Base-by-base conservation (phyloP, 2,888 invertebrate genomes). In the Apotomis capreana region DNA sequence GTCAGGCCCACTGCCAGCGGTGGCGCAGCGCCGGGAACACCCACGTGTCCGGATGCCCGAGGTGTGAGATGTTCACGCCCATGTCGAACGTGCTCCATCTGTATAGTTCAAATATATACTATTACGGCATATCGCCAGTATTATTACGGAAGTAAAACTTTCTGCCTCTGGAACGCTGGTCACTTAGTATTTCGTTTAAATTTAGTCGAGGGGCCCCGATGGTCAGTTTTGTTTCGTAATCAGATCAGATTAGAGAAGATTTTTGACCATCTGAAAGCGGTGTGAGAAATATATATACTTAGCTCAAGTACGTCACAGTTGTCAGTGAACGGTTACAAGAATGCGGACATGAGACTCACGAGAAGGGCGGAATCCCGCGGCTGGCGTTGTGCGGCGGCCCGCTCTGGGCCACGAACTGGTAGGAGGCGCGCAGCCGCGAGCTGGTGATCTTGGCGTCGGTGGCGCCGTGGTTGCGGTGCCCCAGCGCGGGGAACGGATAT, bases 1-100 rank as follows among this genome's bases (percentile, higher is more conserved):
- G 1, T 76, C 82, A 90, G 54, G 74, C 81, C 92, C 92, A 92
- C 82, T 91, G 88, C 95, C 95, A 95, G 68, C 84, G 81, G 82
- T 94, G 92, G 4, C 94, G 79, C 0, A 95, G 76, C 0, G 95
- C 95, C 13, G 91, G 81, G 85, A 96, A 96, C 72, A 93, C 83
- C 94, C 95, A 96, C 61, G 93, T 79, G 80, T 96, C 95, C 0
- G 96, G 96, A 74, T 96, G 96, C 0, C 96, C 96, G 36, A 94
- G 78, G 84, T 96, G 96, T 0, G 94, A 93, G 36, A 94, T 80
- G 3, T 81, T 80, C 0, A 87, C 74, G 0, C 89, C 94, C 85
- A 95, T 91, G 83, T 95, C 95, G 75, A 95, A 94, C 49, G 89
- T 89, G 78, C 95, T 95, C 92, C 92, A 92, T 46, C 92, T 92